Conservation (phyloP, 2,888 invertebrate species). For the Agriopis leucophaearia region DNA sequence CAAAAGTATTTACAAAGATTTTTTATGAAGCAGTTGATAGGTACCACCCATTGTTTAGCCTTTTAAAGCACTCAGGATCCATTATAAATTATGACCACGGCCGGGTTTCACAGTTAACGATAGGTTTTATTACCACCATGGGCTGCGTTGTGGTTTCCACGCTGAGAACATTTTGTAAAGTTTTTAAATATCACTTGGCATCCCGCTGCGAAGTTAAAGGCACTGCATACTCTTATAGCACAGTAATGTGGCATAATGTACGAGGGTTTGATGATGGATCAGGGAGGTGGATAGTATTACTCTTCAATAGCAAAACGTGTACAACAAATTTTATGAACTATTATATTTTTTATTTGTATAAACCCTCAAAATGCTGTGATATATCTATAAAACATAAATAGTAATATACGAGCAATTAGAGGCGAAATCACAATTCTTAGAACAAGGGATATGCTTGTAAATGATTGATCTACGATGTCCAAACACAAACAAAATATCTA, state of each 20-base stretch:
- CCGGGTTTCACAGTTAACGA: conserved; percentile 59
- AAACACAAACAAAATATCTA: conserved; percentile 15
- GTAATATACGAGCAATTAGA: too few species aligned
- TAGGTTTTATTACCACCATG: conserved; percentile 62
- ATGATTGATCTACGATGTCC: conserved; percentile 1
- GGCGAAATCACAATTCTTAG: background rate
- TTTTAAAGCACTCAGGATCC: conserved; percentile 74
- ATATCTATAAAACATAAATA: too few species aligned
- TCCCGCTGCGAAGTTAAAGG: conserved; percentile 26
- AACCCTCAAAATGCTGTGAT: too few species aligned
- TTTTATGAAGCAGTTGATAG: conserved; percentile 36
- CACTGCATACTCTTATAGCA: conserved; percentile 9
- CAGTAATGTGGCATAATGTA: background rate
- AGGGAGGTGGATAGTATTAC: too few species aligned
- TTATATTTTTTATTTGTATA: too few species aligned
- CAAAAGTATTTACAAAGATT: conserved; percentile 30
- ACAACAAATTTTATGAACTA: too few species aligned
- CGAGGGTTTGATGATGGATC: too few species aligned
- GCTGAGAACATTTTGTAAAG: conserved; percentile 33
- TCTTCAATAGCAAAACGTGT: too few species aligned
- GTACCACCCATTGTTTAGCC: conserved; percentile 50
- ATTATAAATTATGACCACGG: conserved; percentile 72
- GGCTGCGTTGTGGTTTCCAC: conserved; percentile 37
- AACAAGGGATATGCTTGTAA: background rate
- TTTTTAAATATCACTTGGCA: conserved; percentile 36